Evolutionary conservation across 2,113 vertebrate genomes (phyloP), one percentile per base, ranked within the genome.

Genomic region (Pygoscelis adeliae): DNA sequence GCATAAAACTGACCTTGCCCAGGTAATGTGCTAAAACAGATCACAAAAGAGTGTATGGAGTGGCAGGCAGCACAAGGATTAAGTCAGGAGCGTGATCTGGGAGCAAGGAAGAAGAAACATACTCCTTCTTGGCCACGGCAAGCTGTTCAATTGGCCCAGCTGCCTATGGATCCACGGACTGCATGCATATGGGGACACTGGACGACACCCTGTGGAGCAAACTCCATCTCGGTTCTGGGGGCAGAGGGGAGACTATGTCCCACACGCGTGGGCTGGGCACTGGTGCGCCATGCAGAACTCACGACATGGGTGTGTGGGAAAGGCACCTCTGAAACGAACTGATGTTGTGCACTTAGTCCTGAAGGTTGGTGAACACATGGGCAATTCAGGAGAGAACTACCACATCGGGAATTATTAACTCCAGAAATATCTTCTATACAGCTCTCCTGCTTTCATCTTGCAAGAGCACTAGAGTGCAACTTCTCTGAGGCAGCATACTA

Each of bases 221-320:
- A 78, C 6, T 58, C 15, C 49, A 61, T 4, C 55, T 58, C 0
- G 0, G 20, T 52, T 58, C 73, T 83, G 38, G 14, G 32, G 22
- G 14, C 21, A 56, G 50, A 74, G 5, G 17, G n/a, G 12, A 40
- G 18, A 62, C 36, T 13, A 11, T 1, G 5, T 32, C n/a, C n/a
- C 63, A 66, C 6, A 10, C 1, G 4, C 4, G 1, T 1, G 10
- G 58, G 50, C 55, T 71, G 62, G 9, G 15, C 22, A 13, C 18
- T 42, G 32, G 11, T 10, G 52, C 14, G 4, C 40, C 19, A 63
- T 2, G 8, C 30, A 7, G 21, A 93, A 21, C 58, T 79, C 59
- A 30, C 63, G 32, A 47, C 11, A n/a, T 0, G 4, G 27, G 19
- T 4, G 14, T 29, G 23, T n/a, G 52, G n/a, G 47, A 84, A 69